Conservation (phyloP, 2,797 vertebrate genomes). For the Acipenser ruthenus region DNA sequence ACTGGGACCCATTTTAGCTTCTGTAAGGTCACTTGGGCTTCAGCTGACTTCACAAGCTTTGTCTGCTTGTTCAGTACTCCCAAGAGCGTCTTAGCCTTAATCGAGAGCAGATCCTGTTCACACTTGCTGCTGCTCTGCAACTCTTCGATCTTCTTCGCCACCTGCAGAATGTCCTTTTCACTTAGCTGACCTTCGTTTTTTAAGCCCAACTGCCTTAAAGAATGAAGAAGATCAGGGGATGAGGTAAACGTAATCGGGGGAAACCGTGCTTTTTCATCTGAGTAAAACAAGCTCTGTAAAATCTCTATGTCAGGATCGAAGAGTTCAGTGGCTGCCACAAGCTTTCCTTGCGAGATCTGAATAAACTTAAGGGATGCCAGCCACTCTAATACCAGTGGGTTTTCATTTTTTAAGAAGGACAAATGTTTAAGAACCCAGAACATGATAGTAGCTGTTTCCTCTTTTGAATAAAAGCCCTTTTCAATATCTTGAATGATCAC, state of each 20-base stretch:
- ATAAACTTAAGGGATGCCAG: conserved; percentile 81
- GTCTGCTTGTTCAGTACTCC: conserved; percentile 83
- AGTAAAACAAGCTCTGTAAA: conserved; percentile 82
- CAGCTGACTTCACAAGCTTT: conserved; percentile 73
- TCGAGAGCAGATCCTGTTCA: conserved; percentile 61
- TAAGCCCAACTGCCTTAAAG: conserved; percentile 88
- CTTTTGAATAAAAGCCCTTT: conserved; percentile 74
- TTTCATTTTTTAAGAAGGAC: conserved; percentile 92
- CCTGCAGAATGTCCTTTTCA: conserved; percentile 79
- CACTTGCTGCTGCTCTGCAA: conserved; percentile 59
- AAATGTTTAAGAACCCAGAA: conserved; percentile 92
- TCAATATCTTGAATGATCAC: conserved; percentile 82
- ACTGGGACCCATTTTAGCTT: conserved; percentile 91
- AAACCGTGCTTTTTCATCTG: conserved; percentile 80
- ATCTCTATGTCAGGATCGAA: conserved; percentile 89
- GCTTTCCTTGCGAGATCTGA: conserved; percentile 59
- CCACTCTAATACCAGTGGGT: conserved; percentile 75
- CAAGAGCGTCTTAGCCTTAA: conserved; percentile 86
- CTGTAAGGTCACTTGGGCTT: conserved; percentile 70
- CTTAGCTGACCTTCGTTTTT: conserved; percentile 82
- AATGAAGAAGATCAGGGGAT: conserved; percentile 86
- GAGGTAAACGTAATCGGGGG: conserved; percentile 72
- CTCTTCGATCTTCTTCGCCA: conserved; percentile 84
- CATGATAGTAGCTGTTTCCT: conserved; percentile 78
- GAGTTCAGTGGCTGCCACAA: conserved; percentile 73